These are phyloP conservation scores for Anoplophora glabripennis DNA, from an alignment of 1,140 invertebrate genomes.

Conservation along the genomic window DNA sequence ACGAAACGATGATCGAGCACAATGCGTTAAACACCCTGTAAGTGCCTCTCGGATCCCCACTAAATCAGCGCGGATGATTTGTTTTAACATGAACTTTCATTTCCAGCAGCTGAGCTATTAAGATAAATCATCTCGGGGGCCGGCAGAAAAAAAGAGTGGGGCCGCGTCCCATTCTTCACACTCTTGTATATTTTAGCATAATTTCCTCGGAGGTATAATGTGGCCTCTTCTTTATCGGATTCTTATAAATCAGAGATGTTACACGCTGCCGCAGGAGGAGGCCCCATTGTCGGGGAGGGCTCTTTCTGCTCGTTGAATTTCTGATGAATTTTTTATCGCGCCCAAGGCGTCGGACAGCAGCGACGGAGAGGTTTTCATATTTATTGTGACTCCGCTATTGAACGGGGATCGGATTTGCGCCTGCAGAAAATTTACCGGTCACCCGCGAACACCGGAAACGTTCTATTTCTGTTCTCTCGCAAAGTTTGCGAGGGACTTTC, in stretches of 20 bases:
- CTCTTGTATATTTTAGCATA: constrained; percentile 14
- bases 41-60: not conserved
- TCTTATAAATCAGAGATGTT: constrained; percentile 16
- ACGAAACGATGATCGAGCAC: no score
- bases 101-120: constrained; percentile 10
- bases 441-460: no score
- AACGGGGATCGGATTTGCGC: not conserved
- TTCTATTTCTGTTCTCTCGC: not conserved
- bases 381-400: not conserved
- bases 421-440: no score
- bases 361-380: not conserved
- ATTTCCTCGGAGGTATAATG: constrained; percentile 4
- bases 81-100: constrained; percentile 15
- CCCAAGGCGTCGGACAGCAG: not conserved
- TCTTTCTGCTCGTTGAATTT: constrained; percentile 9
- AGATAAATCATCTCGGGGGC: constrained; percentile 10
- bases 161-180: constrained; percentile 5
- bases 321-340: constrained; percentile 7
- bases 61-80: constrained; percentile 14
- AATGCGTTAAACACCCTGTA: no score
- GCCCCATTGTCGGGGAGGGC: constrained; percentile 5
- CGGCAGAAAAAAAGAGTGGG: not conserved
- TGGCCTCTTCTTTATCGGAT: constrained; percentile 11
- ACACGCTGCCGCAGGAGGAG: not conserved
- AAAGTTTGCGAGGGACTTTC: no score